Percentiles rank a stretch among this genome's conserved stretches.
phyloP scores from a whole-genome alignment of 2,113 vertebrate genomes.

The Bettongia penicillata region DNA sequence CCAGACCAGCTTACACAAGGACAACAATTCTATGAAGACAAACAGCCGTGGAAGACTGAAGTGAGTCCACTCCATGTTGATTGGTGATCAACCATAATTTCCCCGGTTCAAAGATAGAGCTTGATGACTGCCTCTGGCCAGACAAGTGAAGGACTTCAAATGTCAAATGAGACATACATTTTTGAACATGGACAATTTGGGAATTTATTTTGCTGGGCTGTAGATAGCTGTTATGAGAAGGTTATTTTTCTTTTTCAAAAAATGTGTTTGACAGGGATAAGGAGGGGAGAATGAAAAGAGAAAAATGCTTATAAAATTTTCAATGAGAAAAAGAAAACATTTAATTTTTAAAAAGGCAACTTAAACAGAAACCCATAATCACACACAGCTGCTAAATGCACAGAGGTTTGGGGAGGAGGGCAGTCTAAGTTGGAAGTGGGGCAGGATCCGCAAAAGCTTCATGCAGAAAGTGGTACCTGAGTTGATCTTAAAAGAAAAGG shows the following conservation, averaged over 20 bases:
- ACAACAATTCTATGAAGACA: not conserved
- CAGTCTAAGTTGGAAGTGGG: not conserved
- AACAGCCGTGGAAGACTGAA: not conserved
- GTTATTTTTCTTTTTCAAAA: not conserved
- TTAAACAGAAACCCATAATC: not conserved
- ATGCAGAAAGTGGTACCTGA: not conserved
- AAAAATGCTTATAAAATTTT: not conserved
- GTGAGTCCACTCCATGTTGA: not conserved
- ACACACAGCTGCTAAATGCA: not conserved
- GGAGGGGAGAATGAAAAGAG: not conserved
- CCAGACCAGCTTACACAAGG: not conserved
- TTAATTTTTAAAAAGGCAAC: not conserved
- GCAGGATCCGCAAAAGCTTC: not conserved
- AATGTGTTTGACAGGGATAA: not conserved
- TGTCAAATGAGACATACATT: not conserved
- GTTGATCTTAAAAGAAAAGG: not conserved
- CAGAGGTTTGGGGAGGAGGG: no score
- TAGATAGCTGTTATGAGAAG: not conserved
- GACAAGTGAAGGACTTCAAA: not conserved
- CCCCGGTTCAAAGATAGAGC: not conserved
- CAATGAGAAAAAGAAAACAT: not conserved
- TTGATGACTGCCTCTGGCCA: not conserved
- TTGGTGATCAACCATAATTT: no score
- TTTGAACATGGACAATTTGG: not conserved
- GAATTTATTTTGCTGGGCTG: not conserved